Evolutionary conservation across 2,797 vertebrate genomes (phyloP), one percentile per base, ranked within the genome.

Genomic region (Staurois parvus): DNA sequence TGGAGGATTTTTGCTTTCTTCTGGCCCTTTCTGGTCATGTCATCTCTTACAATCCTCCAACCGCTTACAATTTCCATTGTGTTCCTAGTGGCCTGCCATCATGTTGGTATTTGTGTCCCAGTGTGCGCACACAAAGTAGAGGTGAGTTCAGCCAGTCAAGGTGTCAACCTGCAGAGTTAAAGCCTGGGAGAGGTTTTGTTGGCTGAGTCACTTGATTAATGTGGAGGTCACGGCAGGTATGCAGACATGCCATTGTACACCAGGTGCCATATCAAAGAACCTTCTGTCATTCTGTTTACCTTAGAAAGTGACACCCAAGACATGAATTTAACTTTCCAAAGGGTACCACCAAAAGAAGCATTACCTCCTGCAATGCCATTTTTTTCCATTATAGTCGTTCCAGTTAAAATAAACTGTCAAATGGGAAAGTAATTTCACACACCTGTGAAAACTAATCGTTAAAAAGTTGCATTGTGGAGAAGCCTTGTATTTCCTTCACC

Each of bases 1-100:
- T 12, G 40, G 40, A 42, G 10, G 40, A 4, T 15, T 48, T 48
- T 48, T 48, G 12, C 2, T 12, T 48, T 48, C 45, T 12, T 48
- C 12, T 15, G 13, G 45, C 11, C 12, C 15, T 12, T 15, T 45
- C 42, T 45, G 10, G 15, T 48, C 45, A 48, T 48, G 15, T 4
- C 15, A 17, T 48, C 40, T 42, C 40, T 42, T 48, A 13, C 11
- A 83, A 83, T 42, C 81, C 81, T 34, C 4, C 45, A 68, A 69
- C 77, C 68, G 28, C 45, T 29, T 29, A 69, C 68, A 28, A 81
- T 87, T 90, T 90, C 88, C 89, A 89, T 91, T 90, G 90, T 90
- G 91, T 80, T 80, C 69, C 67, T 29, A 70, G 67, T 42, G n/a
- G 78, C 85, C 68, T 78, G 75, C 59, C 83, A 29, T 13, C 28